A percentile compares a stretch with the other conserved stretches of the same genome.
These are phyloP conservation scores for Dinothrombium tinctorium DNA, from an alignment of 1,140 invertebrate species.

Conservation along the genomic window DNA sequence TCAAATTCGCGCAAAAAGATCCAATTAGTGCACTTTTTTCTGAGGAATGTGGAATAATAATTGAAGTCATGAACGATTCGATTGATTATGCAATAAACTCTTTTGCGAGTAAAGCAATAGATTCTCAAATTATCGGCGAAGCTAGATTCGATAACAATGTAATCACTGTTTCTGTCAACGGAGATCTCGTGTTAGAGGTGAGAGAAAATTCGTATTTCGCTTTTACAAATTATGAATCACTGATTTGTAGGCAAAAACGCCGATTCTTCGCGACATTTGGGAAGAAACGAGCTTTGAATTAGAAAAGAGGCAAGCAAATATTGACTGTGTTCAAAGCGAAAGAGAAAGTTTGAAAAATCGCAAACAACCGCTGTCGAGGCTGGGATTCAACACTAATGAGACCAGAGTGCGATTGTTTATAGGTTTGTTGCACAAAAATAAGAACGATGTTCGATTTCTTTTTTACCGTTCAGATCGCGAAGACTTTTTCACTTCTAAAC, in stretches of 20 bases:
- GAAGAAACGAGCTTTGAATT: slow-evolving; percentile 82
- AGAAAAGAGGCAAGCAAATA: slow-evolving; percentile 53
- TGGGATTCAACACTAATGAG: slow-evolving; percentile 40
- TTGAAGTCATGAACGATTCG: slow-evolving; percentile 42
- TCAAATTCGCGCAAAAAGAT: slow-evolving; percentile 10
- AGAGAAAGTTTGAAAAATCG: slow-evolving; percentile 15
- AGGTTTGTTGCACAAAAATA: not conserved
- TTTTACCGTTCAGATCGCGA: not conserved
- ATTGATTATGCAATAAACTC: slow-evolving; percentile 31
- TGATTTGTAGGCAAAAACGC: not conserved
- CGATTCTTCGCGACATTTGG: slow-evolving; percentile 37
- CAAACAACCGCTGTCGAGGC: slow-evolving; percentile 22
- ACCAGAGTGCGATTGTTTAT: not conserved
- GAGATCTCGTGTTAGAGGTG: slow-evolving; percentile 5
- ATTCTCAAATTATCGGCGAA: slow-evolving; percentile 43
- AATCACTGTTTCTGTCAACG: slow-evolving; percentile 6
- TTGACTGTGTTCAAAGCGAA: slow-evolving; percentile 50
- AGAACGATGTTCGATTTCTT: too few species aligned
- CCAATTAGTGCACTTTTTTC: slow-evolving; percentile 38
- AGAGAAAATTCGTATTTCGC: not conserved
- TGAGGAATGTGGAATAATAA: slow-evolving; percentile 75
- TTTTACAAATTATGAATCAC: not conserved
- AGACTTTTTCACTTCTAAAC: slow-evolving; percentile 17
- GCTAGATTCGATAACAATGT: not conserved
- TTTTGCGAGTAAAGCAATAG: slow-evolving; percentile 34